Conservation (phyloP, 2,797 vertebrate species). For the Sandelia bainsii region DNA sequence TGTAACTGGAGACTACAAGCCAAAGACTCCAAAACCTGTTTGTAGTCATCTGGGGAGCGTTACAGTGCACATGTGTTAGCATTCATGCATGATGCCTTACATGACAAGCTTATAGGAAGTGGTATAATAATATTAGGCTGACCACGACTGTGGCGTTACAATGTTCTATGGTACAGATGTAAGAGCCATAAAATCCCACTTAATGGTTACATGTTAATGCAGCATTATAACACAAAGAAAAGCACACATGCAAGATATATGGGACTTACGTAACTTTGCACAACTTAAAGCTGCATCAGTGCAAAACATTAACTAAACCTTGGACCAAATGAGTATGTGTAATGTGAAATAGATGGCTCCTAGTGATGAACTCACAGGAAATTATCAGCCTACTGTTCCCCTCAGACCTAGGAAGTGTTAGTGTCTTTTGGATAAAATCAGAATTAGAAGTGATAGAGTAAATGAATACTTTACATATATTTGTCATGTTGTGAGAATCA, state of each 20-base stretch:
- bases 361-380: neutral
- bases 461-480: neutral
- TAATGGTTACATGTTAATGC: slow-evolving; percentile 6
- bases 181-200: neutral
- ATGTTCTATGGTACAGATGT: slow-evolving; percentile 43
- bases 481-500: no score
- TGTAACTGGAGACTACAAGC: slow-evolving; percentile 59
- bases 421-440: slow-evolving; percentile 9
- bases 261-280: neutral
- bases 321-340: neutral
- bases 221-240: neutral
- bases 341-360: neutral
- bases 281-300: neutral
- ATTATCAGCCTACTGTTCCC: neutral
- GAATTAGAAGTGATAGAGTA: no score
- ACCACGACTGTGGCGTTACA: slow-evolving; percentile 30
- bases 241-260: neutral
- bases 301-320: neutral
- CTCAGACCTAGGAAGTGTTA: neutral
- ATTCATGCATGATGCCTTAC: slow-evolving; percentile 52
- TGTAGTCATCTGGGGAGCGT: slow-evolving; percentile 59
- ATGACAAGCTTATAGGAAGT: slow-evolving; percentile 51
- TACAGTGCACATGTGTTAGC: slow-evolving; percentile 47
- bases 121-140: slow-evolving; percentile 21
- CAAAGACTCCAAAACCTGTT: slow-evolving; percentile 55